These are phyloP conservation scores for Microplitis manilae DNA, from an alignment of 2,888 invertebrate genomes.

Conservation along the genomic window DNA sequence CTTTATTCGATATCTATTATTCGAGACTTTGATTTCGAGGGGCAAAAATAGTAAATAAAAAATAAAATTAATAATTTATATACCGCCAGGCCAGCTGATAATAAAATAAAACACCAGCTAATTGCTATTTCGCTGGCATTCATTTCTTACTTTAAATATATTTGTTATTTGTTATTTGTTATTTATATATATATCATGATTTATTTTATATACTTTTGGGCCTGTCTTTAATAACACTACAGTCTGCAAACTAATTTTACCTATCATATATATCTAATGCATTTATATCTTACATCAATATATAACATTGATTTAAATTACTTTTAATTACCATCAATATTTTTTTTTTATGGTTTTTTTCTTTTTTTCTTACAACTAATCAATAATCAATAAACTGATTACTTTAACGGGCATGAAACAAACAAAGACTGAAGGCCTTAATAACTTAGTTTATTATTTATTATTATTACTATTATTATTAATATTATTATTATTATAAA, in stretches of 20 bases:
- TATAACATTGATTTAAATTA: slow-evolving; percentile 28
- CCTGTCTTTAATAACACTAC: slow-evolving; percentile 33
- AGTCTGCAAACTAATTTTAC: slow-evolving; percentile 22
- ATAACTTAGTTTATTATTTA: background rate
- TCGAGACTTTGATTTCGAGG: slow-evolving; percentile 15
- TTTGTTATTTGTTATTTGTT: slow-evolving; percentile 14
- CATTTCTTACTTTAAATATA: slow-evolving; percentile 28
- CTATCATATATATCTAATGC: slow-evolving; percentile 22
- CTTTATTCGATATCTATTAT: background rate
- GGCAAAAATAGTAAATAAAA: slow-evolving; percentile 13
- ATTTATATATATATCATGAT: slow-evolving; percentile 33
- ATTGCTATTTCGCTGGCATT: slow-evolving; percentile 2
- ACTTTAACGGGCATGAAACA: background rate
- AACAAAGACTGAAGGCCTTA: slow-evolving; percentile 14
- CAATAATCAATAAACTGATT: background rate
- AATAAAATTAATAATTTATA: slow-evolving; percentile 10
- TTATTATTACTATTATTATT: background rate
- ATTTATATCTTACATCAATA: slow-evolving; percentile 36
- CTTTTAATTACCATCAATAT: slow-evolving; percentile 10
- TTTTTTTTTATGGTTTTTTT: slow-evolving; percentile 9
- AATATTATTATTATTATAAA: background rate
- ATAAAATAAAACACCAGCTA: slow-evolving; percentile 8
- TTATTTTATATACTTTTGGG: slow-evolving; percentile 36
- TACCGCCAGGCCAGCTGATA: slow-evolving; percentile 16
- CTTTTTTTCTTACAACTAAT: slow-evolving; percentile 14